Evolutionary conservation across 2,888 invertebrate species (phyloP).

Genomic region (Caenorhabditis becei): DNA sequence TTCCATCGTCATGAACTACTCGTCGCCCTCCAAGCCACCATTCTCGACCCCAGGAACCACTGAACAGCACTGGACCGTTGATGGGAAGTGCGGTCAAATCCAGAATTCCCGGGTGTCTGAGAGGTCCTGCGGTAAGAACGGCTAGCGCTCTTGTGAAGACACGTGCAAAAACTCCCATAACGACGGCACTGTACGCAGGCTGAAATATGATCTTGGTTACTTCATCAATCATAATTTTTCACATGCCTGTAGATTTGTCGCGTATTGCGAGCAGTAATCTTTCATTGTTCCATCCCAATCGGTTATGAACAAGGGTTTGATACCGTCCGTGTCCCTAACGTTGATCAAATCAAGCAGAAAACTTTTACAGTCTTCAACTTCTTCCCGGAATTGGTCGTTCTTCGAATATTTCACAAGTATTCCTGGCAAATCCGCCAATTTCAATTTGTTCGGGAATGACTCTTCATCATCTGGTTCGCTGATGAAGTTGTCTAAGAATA

Average conservation of each 20-base stretch:
- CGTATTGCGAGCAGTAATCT: slow-evolving; percentile 81
- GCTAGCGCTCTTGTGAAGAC: slow-evolving; percentile 76
- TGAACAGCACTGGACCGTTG: slow-evolving; percentile 78
- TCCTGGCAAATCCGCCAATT: slow-evolving; percentile 47
- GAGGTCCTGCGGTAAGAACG: slow-evolving; percentile 80
- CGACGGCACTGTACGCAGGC: slow-evolving; percentile 80
- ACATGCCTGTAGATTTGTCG: slow-evolving; percentile 79
- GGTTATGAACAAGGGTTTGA: slow-evolving; percentile 76
- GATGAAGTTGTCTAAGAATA: slow-evolving; percentile 62
- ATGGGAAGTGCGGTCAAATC: slow-evolving; percentile 80
- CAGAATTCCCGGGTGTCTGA: slow-evolving; percentile 80
- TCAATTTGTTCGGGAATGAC: slow-evolving; percentile 21
- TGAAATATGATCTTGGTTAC: slow-evolving; percentile 46
- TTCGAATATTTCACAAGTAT: slow-evolving; percentile 73
- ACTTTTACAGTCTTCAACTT: slow-evolving; percentile 60
- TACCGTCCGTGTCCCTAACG: slow-evolving; percentile 25
- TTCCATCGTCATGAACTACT: slow-evolving; percentile 79
- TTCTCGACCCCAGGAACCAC: slow-evolving; percentile 81
- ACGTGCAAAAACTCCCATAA: slow-evolving; percentile 76
- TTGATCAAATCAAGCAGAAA: slow-evolving; percentile 71
- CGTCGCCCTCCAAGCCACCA: slow-evolving; percentile 78
- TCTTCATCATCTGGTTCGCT: slow-evolving; percentile 8
- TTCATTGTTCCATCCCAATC: slow-evolving; percentile 82
- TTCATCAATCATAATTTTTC: not conserved
- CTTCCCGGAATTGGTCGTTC: slow-evolving; percentile 61